These are phyloP conservation scores for Tinamus major DNA, from an alignment of 2,797 vertebrate genomes.

Conservation along the genomic window DNA sequence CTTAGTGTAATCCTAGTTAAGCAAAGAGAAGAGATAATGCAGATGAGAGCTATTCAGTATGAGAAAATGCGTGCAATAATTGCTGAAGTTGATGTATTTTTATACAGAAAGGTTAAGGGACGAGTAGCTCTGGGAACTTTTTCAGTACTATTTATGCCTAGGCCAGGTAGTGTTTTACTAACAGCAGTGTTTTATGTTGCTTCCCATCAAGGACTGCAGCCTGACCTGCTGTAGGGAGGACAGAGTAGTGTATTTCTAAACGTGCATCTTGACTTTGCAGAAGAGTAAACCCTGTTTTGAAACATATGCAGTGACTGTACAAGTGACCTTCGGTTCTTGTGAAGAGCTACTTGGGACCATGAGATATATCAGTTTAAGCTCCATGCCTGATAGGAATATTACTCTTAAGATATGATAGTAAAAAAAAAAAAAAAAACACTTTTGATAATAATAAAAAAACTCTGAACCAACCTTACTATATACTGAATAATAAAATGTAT, in stretches of 20 bases:
- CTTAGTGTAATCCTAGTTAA: slow-evolving; percentile 64
- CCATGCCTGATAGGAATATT: slow-evolving; percentile 52
- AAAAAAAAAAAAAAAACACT: slow-evolving; percentile 37
- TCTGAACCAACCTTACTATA: slow-evolving; percentile 45
- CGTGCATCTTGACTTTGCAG: slow-evolving; percentile 38
- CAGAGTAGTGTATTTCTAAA: slow-evolving; percentile 25
- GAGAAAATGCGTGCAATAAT: slow-evolving; percentile 71
- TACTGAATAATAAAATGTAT: slow-evolving; percentile 48
- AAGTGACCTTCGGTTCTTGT: slow-evolving; percentile 55
- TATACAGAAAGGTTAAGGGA: slow-evolving; percentile 55
- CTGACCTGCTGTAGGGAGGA: slow-evolving; percentile 25
- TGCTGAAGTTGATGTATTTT: slow-evolving; percentile 67
- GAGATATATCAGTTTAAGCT: slow-evolving; percentile 35
- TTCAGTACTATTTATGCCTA: slow-evolving; percentile 54
- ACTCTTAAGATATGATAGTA: slow-evolving; percentile 46
- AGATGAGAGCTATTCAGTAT: slow-evolving; percentile 37
- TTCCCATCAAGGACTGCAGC: slow-evolving; percentile 34
- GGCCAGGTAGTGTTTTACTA: slow-evolving; percentile 50
- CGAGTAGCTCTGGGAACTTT: slow-evolving; percentile 57
- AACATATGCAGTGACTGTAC: slow-evolving; percentile 24
- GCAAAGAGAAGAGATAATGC: slow-evolving; percentile 43
- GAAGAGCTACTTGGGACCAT: slow-evolving; percentile 24
- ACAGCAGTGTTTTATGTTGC: slow-evolving; percentile 1
- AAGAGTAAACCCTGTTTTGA: slow-evolving; percentile 55
- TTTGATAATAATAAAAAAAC: slow-evolving; percentile 53